Evolutionary conservation across 2,113 vertebrate species (phyloP).

Genomic region (Ursus arctos): DNA sequence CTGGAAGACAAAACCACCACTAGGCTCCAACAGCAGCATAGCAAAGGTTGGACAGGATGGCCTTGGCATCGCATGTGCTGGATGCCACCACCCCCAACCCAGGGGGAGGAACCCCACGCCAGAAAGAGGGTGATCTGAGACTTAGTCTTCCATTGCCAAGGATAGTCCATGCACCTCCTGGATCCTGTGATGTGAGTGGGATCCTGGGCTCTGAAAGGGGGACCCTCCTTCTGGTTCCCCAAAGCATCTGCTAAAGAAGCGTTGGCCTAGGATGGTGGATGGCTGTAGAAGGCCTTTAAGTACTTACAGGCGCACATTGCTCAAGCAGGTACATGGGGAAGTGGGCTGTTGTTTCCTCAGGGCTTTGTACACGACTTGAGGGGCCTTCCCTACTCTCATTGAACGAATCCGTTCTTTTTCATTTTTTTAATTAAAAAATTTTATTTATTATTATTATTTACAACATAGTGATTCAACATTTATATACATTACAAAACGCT

Average conservation of each 20-base stretch:
- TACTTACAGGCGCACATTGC: not conserved
- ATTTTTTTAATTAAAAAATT: not conserved
- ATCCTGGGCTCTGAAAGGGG: not conserved
- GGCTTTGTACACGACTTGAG: not conserved
- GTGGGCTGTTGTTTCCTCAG: not conserved
- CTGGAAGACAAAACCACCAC: not conserved
- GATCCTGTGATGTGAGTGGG: not conserved
- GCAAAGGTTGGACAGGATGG: not conserved
- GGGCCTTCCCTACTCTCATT: not conserved
- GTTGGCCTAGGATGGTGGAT: not conserved
- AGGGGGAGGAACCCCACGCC: not conserved
- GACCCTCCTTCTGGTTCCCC: not conserved
- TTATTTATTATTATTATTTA: not conserved
- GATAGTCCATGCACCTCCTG: not conserved
- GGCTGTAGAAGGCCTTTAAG: not conserved
- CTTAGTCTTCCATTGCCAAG: not conserved
- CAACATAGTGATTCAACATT: not conserved
- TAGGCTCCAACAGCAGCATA: not conserved
- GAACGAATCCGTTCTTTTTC: not conserved
- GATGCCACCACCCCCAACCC: not conserved
- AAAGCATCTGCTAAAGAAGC: slow-evolving; percentile 16
- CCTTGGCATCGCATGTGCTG: not conserved
- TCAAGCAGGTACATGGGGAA: not conserved
- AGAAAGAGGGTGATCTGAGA: not conserved
- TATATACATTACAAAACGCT: not conserved